Conservation (phyloP, 2,888 invertebrate species). For the Nephrocerus scutellatus region DNA sequence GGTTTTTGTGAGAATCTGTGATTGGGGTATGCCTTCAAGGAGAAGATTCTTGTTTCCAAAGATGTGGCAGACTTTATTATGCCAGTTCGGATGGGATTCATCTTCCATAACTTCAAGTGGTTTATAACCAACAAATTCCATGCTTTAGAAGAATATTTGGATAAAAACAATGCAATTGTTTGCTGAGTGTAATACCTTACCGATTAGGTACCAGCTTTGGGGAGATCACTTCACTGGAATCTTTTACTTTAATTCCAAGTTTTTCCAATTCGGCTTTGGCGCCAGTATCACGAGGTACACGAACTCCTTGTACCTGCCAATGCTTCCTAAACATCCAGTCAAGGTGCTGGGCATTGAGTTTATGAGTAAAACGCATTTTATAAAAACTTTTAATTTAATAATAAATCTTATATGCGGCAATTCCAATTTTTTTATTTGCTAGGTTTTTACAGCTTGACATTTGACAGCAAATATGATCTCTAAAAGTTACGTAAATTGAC, state of each 20-base stretch:
- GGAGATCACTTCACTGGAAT: conserved; percentile 56
- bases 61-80: conserved; percentile 54
- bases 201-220: conserved; percentile 39
- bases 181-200: conserved; percentile 16
- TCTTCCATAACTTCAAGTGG: conserved; percentile 46
- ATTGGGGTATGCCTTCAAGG: conserved; percentile 68
- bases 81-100: conserved; percentile 60
- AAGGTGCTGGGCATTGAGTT: conserved; percentile 61
- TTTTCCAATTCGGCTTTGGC: conserved; percentile 52
- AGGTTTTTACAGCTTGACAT: too few species aligned
- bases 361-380: conserved; percentile 59
- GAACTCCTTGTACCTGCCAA: conserved; percentile 64
- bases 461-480: too few species aligned
- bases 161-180: conserved; percentile 1
- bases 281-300: conserved; percentile 52
- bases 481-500: too few species aligned
- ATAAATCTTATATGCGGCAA: too few species aligned
- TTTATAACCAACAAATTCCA: conserved; percentile 23
- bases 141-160: conserved; percentile 14
- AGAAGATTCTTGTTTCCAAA: conserved; percentile 59
- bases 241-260: conserved; percentile 55
- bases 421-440: too few species aligned
- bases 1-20: conserved; percentile 74
- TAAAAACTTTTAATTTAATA: too few species aligned
- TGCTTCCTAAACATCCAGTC: conserved; percentile 65